Evolutionary conservation across 23 tunicate species (phyloP).

Genomic region (Ciona savignyi): DNA sequence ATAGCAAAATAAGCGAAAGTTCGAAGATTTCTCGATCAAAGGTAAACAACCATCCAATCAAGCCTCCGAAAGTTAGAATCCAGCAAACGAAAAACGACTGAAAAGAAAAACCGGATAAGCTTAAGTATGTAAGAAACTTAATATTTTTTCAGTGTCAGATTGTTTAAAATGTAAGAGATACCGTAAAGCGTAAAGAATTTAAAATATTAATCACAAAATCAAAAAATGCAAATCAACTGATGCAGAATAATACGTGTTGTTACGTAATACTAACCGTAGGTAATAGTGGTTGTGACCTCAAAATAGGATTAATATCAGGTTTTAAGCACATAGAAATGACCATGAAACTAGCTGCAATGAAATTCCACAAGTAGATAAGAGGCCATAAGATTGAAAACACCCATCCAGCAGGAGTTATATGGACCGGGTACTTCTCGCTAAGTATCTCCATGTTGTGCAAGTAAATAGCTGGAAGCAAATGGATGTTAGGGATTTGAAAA

Average conservation of each 20-base stretch:
- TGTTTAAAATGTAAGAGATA: too few relatives aligned
- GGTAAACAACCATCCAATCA: slow-evolving; percentile 45
- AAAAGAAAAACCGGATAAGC: neutral
- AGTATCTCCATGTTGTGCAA: slow-evolving; percentile 23
- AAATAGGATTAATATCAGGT: slow-evolving; percentile 28
- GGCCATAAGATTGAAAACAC: slow-evolving; percentile 53
- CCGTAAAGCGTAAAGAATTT: too few relatives aligned
- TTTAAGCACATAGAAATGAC: slow-evolving; percentile 17
- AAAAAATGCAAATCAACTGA: too few relatives aligned
- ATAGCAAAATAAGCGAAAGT: slow-evolving; percentile 11
- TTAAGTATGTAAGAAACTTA: too few relatives aligned
- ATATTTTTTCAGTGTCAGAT: too few relatives aligned
- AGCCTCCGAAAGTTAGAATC: slow-evolving; percentile 23
- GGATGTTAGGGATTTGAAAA: neutral
- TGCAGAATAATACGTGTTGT: too few relatives aligned
- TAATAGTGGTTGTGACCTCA: slow-evolving; percentile 15
- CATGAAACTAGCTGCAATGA: slow-evolving; percentile 25
- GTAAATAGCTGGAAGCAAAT: slow-evolving; percentile 5
- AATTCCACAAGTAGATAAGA: slow-evolving; percentile 50
- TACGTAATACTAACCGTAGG: slow-evolving; percentile 39
- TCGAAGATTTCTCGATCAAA: slow-evolving; percentile 45
- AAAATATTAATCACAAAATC: too few relatives aligned
- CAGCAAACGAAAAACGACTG: slow-evolving; percentile 27
- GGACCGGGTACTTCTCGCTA: slow-evolving; percentile 25
- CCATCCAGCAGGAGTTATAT: slow-evolving; percentile 53